Evolutionary conservation across 1,140 invertebrate genomes (phyloP).

Genomic region (Onthophagus taurus): DNA sequence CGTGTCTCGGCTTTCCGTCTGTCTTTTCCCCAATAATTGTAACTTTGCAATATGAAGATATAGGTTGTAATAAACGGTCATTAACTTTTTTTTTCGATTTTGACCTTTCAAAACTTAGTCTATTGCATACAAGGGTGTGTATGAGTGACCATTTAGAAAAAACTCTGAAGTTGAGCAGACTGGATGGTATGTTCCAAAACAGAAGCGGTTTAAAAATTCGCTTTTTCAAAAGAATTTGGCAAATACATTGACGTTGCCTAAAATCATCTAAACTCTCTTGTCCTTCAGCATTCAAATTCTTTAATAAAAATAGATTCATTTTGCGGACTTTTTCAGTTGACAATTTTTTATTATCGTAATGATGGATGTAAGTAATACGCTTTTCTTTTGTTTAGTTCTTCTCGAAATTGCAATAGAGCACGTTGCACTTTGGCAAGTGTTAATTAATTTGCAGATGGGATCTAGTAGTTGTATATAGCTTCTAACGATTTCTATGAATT

Average conservation of each 20-base stretch:
- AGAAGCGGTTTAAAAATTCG: neutral
- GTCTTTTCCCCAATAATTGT: no score
- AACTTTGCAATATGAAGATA: no score
- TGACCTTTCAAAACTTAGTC: neutral
- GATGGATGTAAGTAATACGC: conserved; percentile 2
- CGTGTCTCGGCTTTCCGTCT: no score
- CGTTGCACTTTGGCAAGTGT: conserved; percentile 4
- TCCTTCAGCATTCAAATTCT: neutral
- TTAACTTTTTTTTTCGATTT: neutral
- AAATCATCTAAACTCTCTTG: no score
- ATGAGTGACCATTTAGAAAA: conserved; percentile 1
- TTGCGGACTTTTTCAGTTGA: neutral
- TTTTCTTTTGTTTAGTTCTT: neutral
- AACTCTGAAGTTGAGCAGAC: neutral
- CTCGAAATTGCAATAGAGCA: conserved; percentile 2
- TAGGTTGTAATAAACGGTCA: neutral
- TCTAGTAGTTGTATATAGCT: neutral
- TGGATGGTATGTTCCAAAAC: neutral
- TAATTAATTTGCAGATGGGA: conserved; percentile 8
- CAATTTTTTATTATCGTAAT: neutral
- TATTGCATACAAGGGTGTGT: conserved; percentile 4
- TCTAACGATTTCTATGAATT: neutral
- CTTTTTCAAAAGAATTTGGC: neutral
- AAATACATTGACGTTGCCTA: no score
- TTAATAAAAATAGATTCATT: neutral